Conservation (phyloP, 2,888 invertebrate species). For the Epistrophe grossulariae region DNA sequence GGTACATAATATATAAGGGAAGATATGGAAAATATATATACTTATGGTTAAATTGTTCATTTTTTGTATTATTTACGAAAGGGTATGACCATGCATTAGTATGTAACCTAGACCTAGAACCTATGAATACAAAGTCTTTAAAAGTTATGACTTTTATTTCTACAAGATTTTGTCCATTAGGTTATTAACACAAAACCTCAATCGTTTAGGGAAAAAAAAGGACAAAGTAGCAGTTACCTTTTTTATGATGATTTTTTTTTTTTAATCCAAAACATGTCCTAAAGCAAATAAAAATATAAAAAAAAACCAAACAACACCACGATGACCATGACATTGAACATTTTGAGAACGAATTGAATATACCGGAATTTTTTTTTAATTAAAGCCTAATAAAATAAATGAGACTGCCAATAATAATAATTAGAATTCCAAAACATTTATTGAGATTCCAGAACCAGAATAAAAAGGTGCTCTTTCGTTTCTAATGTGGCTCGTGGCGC, state of each 20-base stretch:
- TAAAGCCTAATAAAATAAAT: constrained; percentile 55
- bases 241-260: not conserved
- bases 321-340: constrained; percentile 4
- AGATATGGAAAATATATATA: too few relatives aligned
- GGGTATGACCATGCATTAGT: too few relatives aligned
- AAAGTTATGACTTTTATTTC: too few relatives aligned
- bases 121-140: too few relatives aligned
- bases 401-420: constrained; percentile 9
- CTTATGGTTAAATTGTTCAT: too few relatives aligned
- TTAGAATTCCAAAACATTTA: constrained; percentile 13
- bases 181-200: too few relatives aligned
- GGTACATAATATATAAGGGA: too few relatives aligned
- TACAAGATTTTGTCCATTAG: too few relatives aligned
- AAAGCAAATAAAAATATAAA: not conserved
- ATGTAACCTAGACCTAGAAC: too few relatives aligned
- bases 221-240: too few relatives aligned
- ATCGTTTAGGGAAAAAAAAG: not conserved
- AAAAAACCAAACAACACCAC: not conserved
- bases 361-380: constrained; percentile 31
- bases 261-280: not conserved
- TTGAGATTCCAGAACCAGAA: not conserved
- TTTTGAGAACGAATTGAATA: not conserved
- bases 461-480: not conserved
- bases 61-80: too few relatives aligned
- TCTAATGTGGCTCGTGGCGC: not conserved